Conservation (phyloP, 2,113 vertebrate species). For the Chunga burmeisteri region DNA sequence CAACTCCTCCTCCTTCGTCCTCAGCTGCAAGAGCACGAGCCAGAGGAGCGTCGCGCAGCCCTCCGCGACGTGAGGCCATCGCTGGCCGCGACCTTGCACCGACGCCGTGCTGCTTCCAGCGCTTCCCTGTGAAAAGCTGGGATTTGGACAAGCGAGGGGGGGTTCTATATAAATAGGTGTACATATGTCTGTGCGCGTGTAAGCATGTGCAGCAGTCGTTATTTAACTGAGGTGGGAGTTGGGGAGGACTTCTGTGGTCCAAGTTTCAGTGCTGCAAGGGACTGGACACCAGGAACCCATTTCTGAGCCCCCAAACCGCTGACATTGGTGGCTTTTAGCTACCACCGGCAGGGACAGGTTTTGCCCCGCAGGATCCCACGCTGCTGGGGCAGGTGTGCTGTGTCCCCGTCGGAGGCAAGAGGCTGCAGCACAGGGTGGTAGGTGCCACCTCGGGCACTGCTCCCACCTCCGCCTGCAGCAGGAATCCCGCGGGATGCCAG, state of each 20-base stretch:
- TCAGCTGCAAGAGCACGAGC: constrained; percentile 80
- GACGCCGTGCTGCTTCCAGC: accelerated
- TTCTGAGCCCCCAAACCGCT: not conserved
- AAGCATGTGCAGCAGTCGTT: not conserved
- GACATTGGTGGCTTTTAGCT: accelerated
- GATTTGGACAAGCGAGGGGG: not conserved
- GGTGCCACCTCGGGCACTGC: too few species aligned
- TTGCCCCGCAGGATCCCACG: accelerated
- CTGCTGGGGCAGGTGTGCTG: not conserved
- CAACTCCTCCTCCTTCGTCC: constrained; percentile 84
- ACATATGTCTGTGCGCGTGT: not conserved
- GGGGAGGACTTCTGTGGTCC: not conserved
- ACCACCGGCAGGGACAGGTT: not conserved
- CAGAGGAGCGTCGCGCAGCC: constrained; percentile 80
- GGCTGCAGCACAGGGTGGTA: not conserved
- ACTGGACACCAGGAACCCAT: not conserved
- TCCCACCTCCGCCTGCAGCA: not conserved
- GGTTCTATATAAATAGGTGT: not conserved
- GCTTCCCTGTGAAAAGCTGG: not conserved
- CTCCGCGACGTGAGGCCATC: constrained; percentile 48
- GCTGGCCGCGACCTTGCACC: accelerated
- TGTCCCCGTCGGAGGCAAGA: accelerated
- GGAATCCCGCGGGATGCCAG: not conserved
- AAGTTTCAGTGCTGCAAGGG: not conserved
- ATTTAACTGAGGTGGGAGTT: not conserved